A percentile compares a stretch with the other conserved stretches of the same genome.
These are phyloP conservation scores for Brachynemurus nebulosus DNA, from an alignment of 2,888 invertebrate species.

Conservation along the genomic window DNA sequence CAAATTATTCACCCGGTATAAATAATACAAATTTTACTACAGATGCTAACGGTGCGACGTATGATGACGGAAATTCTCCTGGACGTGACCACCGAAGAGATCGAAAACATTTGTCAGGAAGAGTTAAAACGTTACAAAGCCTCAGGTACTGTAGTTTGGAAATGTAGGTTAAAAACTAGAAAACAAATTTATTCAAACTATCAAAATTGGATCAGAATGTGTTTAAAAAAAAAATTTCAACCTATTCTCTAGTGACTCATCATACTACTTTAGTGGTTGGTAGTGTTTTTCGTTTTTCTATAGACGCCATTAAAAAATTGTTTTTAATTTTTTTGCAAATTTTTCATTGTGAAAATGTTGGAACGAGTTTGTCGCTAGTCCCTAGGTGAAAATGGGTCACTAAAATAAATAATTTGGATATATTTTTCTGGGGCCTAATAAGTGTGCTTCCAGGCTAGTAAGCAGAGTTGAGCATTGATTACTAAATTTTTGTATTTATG, in stretches of 20 bases:
- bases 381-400: not conserved
- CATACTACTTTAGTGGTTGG: too few species aligned
- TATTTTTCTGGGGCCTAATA: not conserved
- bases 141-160: conserved; percentile 60
- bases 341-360: too few species aligned
- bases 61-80: conserved; percentile 87
- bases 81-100: conserved; percentile 86
- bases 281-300: too few species aligned
- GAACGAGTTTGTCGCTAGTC: too few species aligned
- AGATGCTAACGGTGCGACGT: conserved; percentile 80
- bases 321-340: too few species aligned
- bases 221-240: too few species aligned
- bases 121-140: conserved; percentile 62
- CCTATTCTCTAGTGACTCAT: too few species aligned
- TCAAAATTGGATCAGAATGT: too few species aligned
- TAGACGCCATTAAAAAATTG: too few species aligned
- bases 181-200: too few species aligned
- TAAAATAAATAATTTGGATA: not conserved
- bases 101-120: conserved; percentile 70
- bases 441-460: conserved; percentile 1
- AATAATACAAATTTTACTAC: conserved; percentile 10
- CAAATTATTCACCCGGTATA: too few species aligned
- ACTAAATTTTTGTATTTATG: conserved; percentile 29
- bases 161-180: too few species aligned
- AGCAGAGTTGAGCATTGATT: conserved; percentile 7